phyloP scores from a whole-genome alignment of 2,888 invertebrate species.

The Drosophila bunnanda region DNA sequence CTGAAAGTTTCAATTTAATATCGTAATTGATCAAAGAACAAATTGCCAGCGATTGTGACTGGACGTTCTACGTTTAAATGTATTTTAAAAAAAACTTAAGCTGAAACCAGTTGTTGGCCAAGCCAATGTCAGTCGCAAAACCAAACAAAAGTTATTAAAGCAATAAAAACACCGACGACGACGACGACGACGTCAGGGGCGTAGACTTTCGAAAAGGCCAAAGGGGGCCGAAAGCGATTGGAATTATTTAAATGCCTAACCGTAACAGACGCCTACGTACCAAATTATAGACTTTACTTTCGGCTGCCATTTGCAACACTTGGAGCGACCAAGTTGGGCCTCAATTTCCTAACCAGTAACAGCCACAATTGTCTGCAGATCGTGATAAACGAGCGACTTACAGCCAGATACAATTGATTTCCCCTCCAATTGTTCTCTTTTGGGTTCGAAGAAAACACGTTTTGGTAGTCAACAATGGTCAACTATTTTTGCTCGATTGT shows the following conservation, averaged over 20 bases:
- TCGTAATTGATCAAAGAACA: slow-evolving; percentile 50
- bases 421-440: slow-evolving; percentile 66
- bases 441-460: slow-evolving; percentile 60
- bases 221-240: slow-evolving; percentile 57
- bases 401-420: slow-evolving; percentile 60
- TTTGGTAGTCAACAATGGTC: slow-evolving; percentile 62
- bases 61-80: slow-evolving; percentile 52
- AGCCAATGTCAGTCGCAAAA: slow-evolving; percentile 33
- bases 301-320: slow-evolving; percentile 40
- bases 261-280: slow-evolving; percentile 53
- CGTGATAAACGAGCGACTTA: slow-evolving; percentile 66
- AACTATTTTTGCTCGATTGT: slow-evolving; percentile 45
- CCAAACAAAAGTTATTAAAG: slow-evolving; percentile 46
- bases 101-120: slow-evolving; percentile 48
- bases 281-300: slow-evolving; percentile 50
- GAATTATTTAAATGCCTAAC: slow-evolving; percentile 42
- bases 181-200: slow-evolving; percentile 28
- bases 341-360: slow-evolving; percentile 53
- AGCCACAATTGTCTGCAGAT: slow-evolving; percentile 64
- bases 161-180: slow-evolving; percentile 25
- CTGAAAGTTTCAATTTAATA: slow-evolving; percentile 41
- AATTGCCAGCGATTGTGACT: slow-evolving; percentile 47
- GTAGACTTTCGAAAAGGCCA: slow-evolving; percentile 70
- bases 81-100: slow-evolving; percentile 43
- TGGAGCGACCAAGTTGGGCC: slow-evolving; percentile 21